Conservation (phyloP, 2,888 invertebrate genomes). For the Dugesia japonica region DNA sequence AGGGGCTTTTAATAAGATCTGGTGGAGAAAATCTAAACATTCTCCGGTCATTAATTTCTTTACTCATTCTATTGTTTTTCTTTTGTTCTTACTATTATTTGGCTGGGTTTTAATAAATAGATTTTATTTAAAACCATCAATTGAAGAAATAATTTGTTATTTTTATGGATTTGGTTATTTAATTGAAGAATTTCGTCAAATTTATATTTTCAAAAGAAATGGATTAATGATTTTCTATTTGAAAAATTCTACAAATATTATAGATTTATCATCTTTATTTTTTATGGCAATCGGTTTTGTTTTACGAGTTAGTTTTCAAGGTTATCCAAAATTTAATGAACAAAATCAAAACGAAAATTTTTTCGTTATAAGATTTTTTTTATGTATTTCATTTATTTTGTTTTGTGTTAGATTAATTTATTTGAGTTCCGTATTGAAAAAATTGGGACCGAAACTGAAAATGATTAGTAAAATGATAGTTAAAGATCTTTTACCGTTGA, state of each 20-base stretch:
- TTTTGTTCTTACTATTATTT: conserved; percentile 17
- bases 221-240: neutral
- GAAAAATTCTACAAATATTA: neutral
- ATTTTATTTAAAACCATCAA: neutral
- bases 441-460: conserved; percentile 32
- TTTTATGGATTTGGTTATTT: conserved; percentile 17
- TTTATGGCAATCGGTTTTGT: neutral
- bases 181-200: conserved; percentile 22
- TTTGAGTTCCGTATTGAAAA: conserved; percentile 21
- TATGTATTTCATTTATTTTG: conserved; percentile 17
- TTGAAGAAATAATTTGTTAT: conserved; percentile 16
- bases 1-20: conserved; percentile 22
- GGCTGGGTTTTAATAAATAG: neutral
- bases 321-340: neutral
- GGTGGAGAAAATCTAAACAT: neutral
- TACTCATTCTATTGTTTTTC: conserved; percentile 11
- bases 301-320: neutral
- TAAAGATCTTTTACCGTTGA: conserved; percentile 32
- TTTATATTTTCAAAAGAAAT: neutral
- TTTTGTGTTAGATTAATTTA: conserved; percentile 26
- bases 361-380: conserved; percentile 20
- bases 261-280: neutral
- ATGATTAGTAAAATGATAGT: conserved; percentile 35
- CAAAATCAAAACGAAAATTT: neutral
- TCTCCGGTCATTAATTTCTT: neutral